A percentile compares a stretch with the other conserved stretches of the same genome.
These are phyloP conservation scores for Theonella swinhoei DNA, from an alignment of 37 sponge, comb jelly and placozoan species.

Conservation along the genomic window DNA sequence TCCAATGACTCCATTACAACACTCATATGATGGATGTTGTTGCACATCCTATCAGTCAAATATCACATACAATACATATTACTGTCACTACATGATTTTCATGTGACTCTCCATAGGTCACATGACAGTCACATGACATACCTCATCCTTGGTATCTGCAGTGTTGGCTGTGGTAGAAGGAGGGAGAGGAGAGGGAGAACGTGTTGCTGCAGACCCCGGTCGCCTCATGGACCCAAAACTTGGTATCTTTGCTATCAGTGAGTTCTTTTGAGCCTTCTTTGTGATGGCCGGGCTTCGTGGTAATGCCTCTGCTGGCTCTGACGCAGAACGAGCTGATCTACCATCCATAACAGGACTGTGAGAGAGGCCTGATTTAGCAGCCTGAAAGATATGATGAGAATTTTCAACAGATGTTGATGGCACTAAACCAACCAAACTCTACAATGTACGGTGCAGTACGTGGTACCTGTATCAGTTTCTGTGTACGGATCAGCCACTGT, in stretches of 20 bases:
- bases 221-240: neutral
- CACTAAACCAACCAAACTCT: too few species aligned
- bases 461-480: constrained; percentile 11
- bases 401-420: too few species aligned
- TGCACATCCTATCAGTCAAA: too few species aligned
- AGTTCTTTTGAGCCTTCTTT: neutral
- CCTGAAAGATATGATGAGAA: too few species aligned
- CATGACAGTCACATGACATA: neutral
- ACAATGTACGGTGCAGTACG: too few species aligned
- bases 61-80: too few species aligned
- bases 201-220: neutral
- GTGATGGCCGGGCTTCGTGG: neutral
- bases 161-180: neutral
- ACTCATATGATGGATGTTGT: too few species aligned
- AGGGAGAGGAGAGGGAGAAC: neutral
- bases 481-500: constrained; percentile 14
- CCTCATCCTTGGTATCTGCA: neutral
- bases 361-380: too few species aligned
- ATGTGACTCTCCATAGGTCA: too few species aligned
- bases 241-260: neutral
- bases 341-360: too few species aligned
- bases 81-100: too few species aligned
- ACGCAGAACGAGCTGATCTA: neutral
- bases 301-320: neutral
- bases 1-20: neutral